These are phyloP conservation scores for Mythimna albipuncta DNA, from an alignment of 2,888 invertebrate species.

Conservation along the genomic window DNA sequence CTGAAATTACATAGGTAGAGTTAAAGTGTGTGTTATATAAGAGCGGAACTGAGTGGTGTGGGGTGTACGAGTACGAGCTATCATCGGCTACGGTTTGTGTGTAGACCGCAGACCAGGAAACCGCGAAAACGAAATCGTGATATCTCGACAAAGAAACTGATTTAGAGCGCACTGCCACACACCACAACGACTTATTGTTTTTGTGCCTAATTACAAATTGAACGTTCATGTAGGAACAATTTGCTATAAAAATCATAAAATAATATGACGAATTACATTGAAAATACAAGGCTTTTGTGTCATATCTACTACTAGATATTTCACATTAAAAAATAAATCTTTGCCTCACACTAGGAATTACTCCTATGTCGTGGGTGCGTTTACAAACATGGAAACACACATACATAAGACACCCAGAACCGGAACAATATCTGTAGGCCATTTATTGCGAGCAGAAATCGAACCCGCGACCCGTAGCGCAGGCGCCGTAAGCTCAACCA, in stretches of 20 bases:
- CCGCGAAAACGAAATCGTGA: slow-evolving; percentile 57
- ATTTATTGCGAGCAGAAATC: no score
- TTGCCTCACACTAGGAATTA: no score
- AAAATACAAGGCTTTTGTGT: neutral
- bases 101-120: slow-evolving; percentile 57
- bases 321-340: no score
- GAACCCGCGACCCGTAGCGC: no score
- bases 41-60: slow-evolving; percentile 50
- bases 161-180: slow-evolving; percentile 24
- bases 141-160: slow-evolving; percentile 36
- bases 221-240: neutral
- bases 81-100: slow-evolving; percentile 30
- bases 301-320: neutral
- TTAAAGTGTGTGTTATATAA: slow-evolving; percentile 54
- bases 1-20: slow-evolving; percentile 43
- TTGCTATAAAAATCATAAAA: neutral
- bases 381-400: no score
- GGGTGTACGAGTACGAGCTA: slow-evolving; percentile 28
- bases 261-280: no score
- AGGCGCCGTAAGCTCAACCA: no score
- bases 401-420: no score
- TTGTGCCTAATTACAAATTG: slow-evolving; percentile 5
- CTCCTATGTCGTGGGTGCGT: no score
- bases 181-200: slow-evolving; percentile 9
- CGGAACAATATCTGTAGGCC: no score